Base-by-base conservation (phyloP, 1,140 invertebrate genomes). In the Pemphigus obesinymphae region DNA sequence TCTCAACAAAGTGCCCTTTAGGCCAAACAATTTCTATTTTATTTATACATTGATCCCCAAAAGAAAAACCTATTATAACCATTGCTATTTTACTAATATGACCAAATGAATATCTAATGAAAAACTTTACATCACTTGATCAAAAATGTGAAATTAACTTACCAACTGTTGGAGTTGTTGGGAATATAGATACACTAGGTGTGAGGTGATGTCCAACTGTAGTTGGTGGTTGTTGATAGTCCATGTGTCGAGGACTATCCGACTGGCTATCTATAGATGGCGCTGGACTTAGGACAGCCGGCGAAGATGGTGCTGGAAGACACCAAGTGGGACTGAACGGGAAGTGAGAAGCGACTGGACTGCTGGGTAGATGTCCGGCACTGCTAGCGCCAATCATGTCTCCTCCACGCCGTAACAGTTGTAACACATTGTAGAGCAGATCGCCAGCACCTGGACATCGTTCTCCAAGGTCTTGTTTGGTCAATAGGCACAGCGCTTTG, bases 381-480 rank as follows among this genome's bases (percentile, higher is more conserved):
- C 93, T 94, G 73, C 91, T 93, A 6, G 94, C 93, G 73, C 95
- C 87, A 75, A 93, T 92, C 83, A 94, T 89, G 75, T 90, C 92
- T 61, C 92, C 92, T 85, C 96, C 94, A 5, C 94, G 90, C 45
- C 95, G 92, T 13, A 97, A 88, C 88, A 96, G 92, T 84, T 95
- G 93, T 29, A 98, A 90, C 5, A 96, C 94, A 88, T 98, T 98
- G 89, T 96, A 95, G 75, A 98, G 88, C 10, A 98, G 92, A 86
- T 98, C 96, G 0, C 96, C 96, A 23, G 95, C 95, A 0, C 95
- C 93, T 0, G 96, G 95, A 84, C 95, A 95, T 82, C 96, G 89
- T 85, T 97, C 96, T 7, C 93, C 94, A 82, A 98, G 90, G 88
- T 98, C 96, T 5, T 91, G 91, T 86, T 97, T 94, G 26, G 94